phyloP scores from a whole-genome alignment of 2,888 invertebrate genomes.

The Oscheius sp. region DNA sequence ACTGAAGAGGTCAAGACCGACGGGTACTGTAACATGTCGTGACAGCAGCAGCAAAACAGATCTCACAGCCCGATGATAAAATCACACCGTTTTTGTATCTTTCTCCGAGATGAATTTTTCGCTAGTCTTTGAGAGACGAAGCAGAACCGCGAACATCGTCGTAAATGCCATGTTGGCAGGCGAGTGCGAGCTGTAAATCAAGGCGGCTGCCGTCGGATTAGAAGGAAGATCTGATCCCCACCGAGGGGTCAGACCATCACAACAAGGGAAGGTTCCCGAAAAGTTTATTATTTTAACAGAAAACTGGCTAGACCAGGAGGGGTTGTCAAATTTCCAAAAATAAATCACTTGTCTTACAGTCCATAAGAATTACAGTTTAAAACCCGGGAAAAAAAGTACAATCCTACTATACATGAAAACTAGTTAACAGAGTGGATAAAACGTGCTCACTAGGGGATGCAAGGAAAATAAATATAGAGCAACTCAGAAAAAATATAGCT shows the following conservation, averaged over 20 bases:
- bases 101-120: not conserved
- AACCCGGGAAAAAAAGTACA: constrained; percentile 12
- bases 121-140: not conserved
- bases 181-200: constrained; percentile 35
- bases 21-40: constrained; percentile 37
- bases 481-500: constrained; percentile 9
- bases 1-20: not conserved
- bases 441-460: not conserved
- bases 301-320: too few species aligned
- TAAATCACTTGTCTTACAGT: too few species aligned
- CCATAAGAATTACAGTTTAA: constrained; percentile 11
- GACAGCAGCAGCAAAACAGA: constrained; percentile 26
- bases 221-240: constrained; percentile 29
- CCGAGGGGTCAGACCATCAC: not conserved
- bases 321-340: too few species aligned
- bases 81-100: not conserved
- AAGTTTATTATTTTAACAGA: too few species aligned
- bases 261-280: too few species aligned
- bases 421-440: not conserved
- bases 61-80: constrained; percentile 33
- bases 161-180: constrained; percentile 37
- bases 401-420: constrained; percentile 12
- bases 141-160: not conserved
- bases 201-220: constrained; percentile 35
- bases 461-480: constrained; percentile 6